Percentiles rank a stretch among this genome's conserved stretches.
These are phyloP conservation scores for Drosophila pseudotakahashii DNA, from an alignment of 2,888 invertebrate species.

Conservation along the genomic window DNA sequence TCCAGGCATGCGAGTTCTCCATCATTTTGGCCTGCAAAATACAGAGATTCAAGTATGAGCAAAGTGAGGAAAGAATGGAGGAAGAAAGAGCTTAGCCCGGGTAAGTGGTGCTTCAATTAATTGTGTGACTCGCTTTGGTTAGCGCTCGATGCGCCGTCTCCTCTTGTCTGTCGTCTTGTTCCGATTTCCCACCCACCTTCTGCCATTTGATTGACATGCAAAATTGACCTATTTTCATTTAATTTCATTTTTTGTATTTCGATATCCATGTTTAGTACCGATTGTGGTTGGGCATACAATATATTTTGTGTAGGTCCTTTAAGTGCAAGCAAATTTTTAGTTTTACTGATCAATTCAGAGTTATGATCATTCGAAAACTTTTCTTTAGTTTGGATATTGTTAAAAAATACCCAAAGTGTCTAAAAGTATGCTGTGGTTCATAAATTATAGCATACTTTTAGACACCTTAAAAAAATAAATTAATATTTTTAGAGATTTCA, in stretches of 20 bases:
- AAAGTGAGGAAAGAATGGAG: slow-evolving; percentile 1
- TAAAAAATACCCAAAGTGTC: too few species aligned
- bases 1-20: slow-evolving; percentile 96
- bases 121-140: slow-evolving; percentile 69
- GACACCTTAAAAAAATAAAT: not conserved
- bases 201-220: slow-evolving; percentile 46
- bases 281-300: too few species aligned
- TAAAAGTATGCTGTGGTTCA: too few species aligned
- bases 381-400: too few species aligned
- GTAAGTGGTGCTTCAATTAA: slow-evolving; percentile 58
- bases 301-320: too few species aligned
- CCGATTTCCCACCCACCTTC: not conserved
- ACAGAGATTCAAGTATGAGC: slow-evolving; percentile 14
- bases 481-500: not conserved
- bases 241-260: slow-evolving; percentile 25
- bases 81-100: too few species aligned
- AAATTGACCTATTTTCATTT: slow-evolving; percentile 58
- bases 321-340: too few species aligned
- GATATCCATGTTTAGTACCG: not conserved
- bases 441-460: not conserved
- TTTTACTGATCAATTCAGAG: too few species aligned
- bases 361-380: too few species aligned
- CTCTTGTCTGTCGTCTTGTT: slow-evolving; percentile 30
- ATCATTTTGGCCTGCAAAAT: slow-evolving; percentile 93
- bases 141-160: slow-evolving; percentile 61